A percentile compares a stretch with the other conserved stretches of the same genome.
Evolutionary conservation across 2,888 invertebrate species (phyloP).

Genomic region (Aspidiotus destructor): DNA sequence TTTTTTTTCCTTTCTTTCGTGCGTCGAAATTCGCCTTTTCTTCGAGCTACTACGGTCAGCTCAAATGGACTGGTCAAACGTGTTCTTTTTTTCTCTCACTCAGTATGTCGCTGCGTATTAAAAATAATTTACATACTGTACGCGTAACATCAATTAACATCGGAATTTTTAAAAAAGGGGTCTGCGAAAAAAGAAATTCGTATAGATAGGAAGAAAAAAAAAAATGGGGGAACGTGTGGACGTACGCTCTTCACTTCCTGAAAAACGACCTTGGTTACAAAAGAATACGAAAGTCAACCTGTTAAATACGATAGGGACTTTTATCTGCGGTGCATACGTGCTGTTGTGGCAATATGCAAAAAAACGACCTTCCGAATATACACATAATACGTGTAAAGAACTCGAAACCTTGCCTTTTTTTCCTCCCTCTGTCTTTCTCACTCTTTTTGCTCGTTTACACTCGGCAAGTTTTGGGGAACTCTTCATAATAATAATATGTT

Average conservation of each 20-base stretch:
- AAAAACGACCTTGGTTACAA: slow-evolving; percentile 5
- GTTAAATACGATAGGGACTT: neutral
- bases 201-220: neutral
- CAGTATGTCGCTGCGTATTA: neutral
- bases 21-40: neutral
- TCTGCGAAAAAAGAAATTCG: neutral
- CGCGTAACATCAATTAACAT: slow-evolving; percentile 21
- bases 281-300: slow-evolving; percentile 16
- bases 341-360: too few species aligned
- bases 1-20: slow-evolving; percentile 9
- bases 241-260: slow-evolving; percentile 4
- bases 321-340: too few species aligned
- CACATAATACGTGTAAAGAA: neutral
- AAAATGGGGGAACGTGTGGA: neutral
- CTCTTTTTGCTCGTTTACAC: slow-evolving; percentile 4
- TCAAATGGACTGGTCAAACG: slow-evolving; percentile 7
- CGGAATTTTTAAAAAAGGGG: slow-evolving; percentile 6
- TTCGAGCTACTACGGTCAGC: neutral
- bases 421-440: neutral
- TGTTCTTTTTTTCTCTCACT: slow-evolving; percentile 1
- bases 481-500: neutral
- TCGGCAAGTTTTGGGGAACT: neutral
- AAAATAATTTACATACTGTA: slow-evolving; percentile 28
- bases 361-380: too few species aligned
- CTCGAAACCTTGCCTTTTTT: neutral